Evolutionary conservation across 2,113 vertebrate genomes (phyloP).

Genomic region (Anguilla japonica): DNA sequence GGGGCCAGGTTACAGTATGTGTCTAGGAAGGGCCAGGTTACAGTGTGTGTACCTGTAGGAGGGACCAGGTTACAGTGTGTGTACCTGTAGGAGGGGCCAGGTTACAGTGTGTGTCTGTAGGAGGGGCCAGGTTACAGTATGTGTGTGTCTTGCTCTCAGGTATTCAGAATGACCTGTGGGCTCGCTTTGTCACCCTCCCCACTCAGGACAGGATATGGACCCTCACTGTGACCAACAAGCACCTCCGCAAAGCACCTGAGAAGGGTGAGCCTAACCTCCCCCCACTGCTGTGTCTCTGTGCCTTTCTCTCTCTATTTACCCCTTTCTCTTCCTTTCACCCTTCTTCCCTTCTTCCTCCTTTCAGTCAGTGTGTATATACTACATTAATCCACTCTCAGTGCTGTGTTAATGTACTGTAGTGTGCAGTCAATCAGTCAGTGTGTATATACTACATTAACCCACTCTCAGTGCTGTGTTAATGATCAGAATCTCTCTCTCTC

Average conservation of each 20-base stretch:
- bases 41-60: too few relatives aligned
- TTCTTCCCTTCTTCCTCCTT: not conserved
- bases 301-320: not conserved
- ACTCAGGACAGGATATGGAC: conserved; percentile 86
- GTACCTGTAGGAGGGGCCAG: not conserved
- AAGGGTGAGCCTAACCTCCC: conserved; percentile 42
- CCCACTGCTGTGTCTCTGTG: not conserved
- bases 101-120: too few relatives aligned
- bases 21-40: not conserved
- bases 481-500: not conserved
- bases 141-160: conserved; percentile 56
- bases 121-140: too few relatives aligned
- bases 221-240: conserved; percentile 73
- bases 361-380: too few relatives aligned
- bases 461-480: not conserved
- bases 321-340: not conserved
- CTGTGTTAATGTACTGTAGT: not conserved
- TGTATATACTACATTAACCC: not conserved
- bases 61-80: not conserved
- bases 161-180: conserved; percentile 81
- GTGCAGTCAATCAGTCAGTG: not conserved
- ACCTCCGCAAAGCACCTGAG: conserved; percentile 37
- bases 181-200: conserved; percentile 81
- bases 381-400: too few relatives aligned
- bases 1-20: not conserved